Evolutionary conservation across 1,140 invertebrate genomes (phyloP).

Genomic region (Bradysia coprophila): DNA sequence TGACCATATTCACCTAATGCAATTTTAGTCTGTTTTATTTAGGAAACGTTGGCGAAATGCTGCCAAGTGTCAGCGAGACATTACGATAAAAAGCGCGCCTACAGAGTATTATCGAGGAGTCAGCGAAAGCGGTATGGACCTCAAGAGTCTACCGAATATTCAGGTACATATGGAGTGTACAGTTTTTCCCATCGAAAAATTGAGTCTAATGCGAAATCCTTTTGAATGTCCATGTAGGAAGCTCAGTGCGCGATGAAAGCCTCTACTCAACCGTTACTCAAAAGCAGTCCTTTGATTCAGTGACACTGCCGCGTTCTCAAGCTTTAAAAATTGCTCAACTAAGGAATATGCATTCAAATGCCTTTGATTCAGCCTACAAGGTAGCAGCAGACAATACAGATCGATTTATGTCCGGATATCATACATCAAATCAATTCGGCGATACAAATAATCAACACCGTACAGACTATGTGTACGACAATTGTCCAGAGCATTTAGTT

Average conservation of each 20-base stretch:
- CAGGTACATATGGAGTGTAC: constrained; percentile 8
- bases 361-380: neutral
- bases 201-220: neutral
- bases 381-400: neutral
- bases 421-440: neutral
- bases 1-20: constrained; percentile 2
- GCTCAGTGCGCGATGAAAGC: constrained; percentile 1
- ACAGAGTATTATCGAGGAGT: constrained; percentile 13
- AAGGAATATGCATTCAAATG: neutral
- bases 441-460: too few species aligned
- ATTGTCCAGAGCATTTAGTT: too few species aligned
- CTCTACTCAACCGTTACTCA: constrained; percentile 2
- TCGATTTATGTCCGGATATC: neutral
- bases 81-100: constrained; percentile 11
- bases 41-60: constrained; percentile 10
- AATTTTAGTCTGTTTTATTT: constrained; percentile 16
- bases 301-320: neutral
- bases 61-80: constrained; percentile 4
- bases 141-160: constrained; percentile 11
- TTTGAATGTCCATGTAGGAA: neutral
- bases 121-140: constrained; percentile 11
- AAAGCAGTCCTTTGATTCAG: constrained; percentile 1
- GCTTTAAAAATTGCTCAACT: neutral
- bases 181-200: neutral
- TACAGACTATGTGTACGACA: too few species aligned